A percentile compares a stretch with the other conserved stretches of the same genome.
Evolutionary conservation across 2,797 vertebrate genomes (phyloP).

Genomic region (Psittacula echo): DNA sequence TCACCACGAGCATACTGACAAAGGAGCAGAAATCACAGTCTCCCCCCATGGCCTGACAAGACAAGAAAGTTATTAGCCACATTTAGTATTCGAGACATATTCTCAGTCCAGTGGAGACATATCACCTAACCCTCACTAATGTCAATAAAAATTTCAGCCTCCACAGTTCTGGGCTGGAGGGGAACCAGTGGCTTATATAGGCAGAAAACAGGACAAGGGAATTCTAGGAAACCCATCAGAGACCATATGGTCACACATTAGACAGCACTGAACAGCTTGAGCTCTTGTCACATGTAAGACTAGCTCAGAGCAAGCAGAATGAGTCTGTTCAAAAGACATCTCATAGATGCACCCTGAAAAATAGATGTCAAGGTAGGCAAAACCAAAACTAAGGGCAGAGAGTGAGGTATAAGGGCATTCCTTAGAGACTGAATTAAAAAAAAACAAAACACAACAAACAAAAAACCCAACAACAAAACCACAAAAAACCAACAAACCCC

Average conservation of each 20-base stretch:
- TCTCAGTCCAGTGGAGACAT: not conserved
- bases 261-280: conserved; percentile 26
- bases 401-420: not conserved
- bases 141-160: not conserved
- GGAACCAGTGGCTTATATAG: not conserved
- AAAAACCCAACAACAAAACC: not conserved
- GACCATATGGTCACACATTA: conserved; percentile 32
- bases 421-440: not conserved
- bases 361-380: not conserved
- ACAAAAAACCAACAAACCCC: not conserved
- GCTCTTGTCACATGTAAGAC: conserved; percentile 12
- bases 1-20: not conserved
- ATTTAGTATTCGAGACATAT: not conserved
- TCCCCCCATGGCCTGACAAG: not conserved
- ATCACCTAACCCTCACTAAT: not conserved
- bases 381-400: not conserved
- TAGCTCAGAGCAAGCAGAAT: not conserved
- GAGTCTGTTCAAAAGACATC: not conserved
- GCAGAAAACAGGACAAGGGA: not conserved
- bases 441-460: no score
- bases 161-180: not conserved
- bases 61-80: not conserved
- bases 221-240: conserved; percentile 18
- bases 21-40: not conserved
- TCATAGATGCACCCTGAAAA: not conserved